Evolutionary conservation across 1,140 invertebrate species (phyloP).

Genomic region (Drosophila ironensis): DNA sequence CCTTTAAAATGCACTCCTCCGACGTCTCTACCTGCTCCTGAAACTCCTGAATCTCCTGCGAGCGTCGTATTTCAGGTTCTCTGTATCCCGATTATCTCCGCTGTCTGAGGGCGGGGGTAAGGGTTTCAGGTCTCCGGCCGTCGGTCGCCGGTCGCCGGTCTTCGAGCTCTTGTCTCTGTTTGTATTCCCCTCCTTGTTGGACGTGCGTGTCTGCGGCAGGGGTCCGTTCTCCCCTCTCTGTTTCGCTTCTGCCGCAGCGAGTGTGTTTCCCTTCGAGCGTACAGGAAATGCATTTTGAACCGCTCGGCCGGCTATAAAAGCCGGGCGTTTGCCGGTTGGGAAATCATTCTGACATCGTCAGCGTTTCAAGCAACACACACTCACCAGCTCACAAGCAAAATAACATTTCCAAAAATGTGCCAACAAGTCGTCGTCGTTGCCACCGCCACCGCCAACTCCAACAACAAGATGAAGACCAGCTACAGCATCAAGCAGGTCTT

Average conservation of each 20-base stretch:
- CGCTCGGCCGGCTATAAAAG: conserved; percentile 68
- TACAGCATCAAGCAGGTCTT: conserved; percentile 84
- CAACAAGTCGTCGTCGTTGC: conserved; percentile 62
- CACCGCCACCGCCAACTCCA: conserved; percentile 36
- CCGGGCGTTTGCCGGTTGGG: conserved; percentile 45
- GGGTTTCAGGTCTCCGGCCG: not conserved
- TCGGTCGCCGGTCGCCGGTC: conserved; percentile 4
- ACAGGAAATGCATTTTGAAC: conserved; percentile 76
- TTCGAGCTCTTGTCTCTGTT: conserved; percentile 5
- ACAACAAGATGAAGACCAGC: conserved; percentile 75
- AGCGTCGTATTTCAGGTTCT: conserved; percentile 75
- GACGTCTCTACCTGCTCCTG: conserved; percentile 51
- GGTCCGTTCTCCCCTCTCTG: conserved; percentile 43
- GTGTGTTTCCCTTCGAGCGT: conserved; percentile 24
- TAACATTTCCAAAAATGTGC: conserved; percentile 66
- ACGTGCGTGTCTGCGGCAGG: conserved; percentile 53
- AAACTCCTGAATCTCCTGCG: conserved; percentile 28
- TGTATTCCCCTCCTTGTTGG: not conserved
- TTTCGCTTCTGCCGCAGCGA: conserved; percentile 12
- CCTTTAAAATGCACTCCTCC: conserved; percentile 47
- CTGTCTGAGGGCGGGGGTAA: conserved; percentile 54
- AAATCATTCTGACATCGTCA: conserved; percentile 81
- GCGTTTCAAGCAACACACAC: conserved; percentile 64
- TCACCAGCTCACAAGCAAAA: conserved; percentile 12
- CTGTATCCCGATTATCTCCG: conserved; percentile 29